Percentiles rank a stretch among this genome's conserved stretches.
These are phyloP conservation scores for Druceiella hillmani DNA, from an alignment of 2,888 invertebrate species.

Conservation along the genomic window DNA sequence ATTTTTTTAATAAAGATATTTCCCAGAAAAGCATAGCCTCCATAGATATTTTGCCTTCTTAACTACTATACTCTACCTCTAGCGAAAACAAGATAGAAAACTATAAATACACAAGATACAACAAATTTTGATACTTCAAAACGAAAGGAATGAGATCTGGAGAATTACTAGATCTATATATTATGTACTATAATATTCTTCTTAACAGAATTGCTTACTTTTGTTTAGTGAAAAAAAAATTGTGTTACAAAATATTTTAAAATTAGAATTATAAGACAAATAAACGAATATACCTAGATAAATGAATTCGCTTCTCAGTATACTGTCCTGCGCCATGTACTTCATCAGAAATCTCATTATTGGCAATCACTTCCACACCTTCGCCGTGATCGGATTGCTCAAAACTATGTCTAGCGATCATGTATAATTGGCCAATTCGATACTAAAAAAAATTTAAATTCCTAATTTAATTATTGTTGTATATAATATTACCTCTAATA, in stretches of 20 bases:
- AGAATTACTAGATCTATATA: too few species aligned
- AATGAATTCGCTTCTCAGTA: constrained; percentile 86
- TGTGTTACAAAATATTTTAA: not conserved
- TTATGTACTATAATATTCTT: constrained; percentile 5
- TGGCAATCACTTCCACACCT: constrained; percentile 87
- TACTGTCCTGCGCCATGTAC: constrained; percentile 79
- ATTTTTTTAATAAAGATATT: too few species aligned
- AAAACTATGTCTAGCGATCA: constrained; percentile 90
- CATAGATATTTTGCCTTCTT: too few species aligned
- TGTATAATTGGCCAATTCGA: constrained; percentile 85
- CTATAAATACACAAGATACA: too few species aligned
- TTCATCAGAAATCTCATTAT: constrained; percentile 72
- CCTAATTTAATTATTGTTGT: constrained; percentile 8
- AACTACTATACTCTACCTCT: too few species aligned
- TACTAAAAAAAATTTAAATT: constrained; percentile 56
- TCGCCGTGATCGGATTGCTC: constrained; percentile 88
- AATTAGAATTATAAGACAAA: too few species aligned
- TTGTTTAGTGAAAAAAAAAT: not conserved
- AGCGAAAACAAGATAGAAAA: too few species aligned
- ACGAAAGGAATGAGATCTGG: too few species aligned
- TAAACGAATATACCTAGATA: constrained; percentile 68
- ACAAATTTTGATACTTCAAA: too few species aligned
- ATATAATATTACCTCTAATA: constrained; percentile 6
- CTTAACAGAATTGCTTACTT: not conserved
- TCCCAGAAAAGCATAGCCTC: too few species aligned